Conservation (phyloP, 2,113 vertebrate genomes). For the Neotragus moschatus region DNA sequence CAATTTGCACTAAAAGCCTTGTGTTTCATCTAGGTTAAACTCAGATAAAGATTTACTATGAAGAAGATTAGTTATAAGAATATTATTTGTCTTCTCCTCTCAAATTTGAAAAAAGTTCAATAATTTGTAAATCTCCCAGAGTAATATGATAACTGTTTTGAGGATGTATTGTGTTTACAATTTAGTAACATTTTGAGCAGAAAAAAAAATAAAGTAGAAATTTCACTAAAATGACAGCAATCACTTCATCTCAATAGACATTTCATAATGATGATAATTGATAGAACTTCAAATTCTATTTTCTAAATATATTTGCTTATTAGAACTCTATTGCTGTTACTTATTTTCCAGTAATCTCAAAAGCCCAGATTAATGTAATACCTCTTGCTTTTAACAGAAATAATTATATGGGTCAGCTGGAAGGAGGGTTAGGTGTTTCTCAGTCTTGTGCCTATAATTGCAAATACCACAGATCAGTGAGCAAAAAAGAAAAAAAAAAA, state of each 20-base stretch:
- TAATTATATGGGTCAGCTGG: not conserved
- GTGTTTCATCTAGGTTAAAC: conserved; percentile 55
- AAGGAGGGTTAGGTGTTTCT: not conserved
- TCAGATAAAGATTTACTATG: conserved; percentile 25
- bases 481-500: not conserved
- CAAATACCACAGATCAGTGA: not conserved
- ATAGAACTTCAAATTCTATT: not conserved
- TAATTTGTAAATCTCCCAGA: conserved; percentile 7
- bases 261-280: not conserved
- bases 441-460: not conserved
- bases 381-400: not conserved
- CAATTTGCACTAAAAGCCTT: conserved; percentile 61
- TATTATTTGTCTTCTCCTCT: not conserved
- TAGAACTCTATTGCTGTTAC: not conserved
- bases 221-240: conserved; percentile 4
- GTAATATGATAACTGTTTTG: not conserved
- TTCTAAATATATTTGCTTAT: conserved; percentile 16
- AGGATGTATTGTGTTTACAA: not conserved
- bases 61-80: not conserved
- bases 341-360: not conserved
- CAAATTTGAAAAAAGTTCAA: not conserved
- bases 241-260: not conserved
- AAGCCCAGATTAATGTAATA: not conserved
- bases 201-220: not conserved
- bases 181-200: not conserved